Evolutionary conservation across 2,888 invertebrate species (phyloP), one percentile per base, ranked within the genome.

Genomic region (Oligia latruncula): DNA sequence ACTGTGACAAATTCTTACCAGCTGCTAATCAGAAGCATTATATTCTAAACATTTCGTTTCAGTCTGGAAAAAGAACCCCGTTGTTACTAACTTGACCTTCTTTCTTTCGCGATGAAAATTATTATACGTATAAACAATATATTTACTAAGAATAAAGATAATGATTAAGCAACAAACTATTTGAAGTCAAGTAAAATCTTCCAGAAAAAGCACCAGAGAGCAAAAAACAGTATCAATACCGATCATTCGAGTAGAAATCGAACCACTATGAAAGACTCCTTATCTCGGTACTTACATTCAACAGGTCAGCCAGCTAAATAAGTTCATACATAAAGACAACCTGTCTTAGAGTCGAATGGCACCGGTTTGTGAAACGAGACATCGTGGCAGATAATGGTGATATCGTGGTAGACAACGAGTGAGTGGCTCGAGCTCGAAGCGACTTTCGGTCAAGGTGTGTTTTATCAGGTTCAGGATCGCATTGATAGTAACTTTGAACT

Each of bases 361-460:
- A 77, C 86, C 78, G 74, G 83, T 75, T 86, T 82, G 66, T 62
- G 68, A 70, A 76, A 52, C 68, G 74, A 86, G 86, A 86, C 83
- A 58, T 74, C n/a, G 49, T 55, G 85, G 81, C 85, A 79, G 84
- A 84, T 84, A 62, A 77, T 77, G 43, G 55, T 40, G 60, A 70
- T 64, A 49, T 64, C 58, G 46, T 29, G 71, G 66, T 75, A 71
- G 84, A 74, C 73, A 62, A 67, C 67, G 23, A 43, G 52, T 66
- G 17, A 62, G 55, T 65, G 58, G 20, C 43, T 74, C 23, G 35
- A 58, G 40, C 35, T 68, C n/a, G 40, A 68, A 62, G 62, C 62
- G 13, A 68, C 71, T 43, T 49, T 62, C 35, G 46, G 49, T 80
- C 81, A 83, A 74, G 85, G 71, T 62, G 23, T 29, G 43, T 83